These are phyloP conservation scores for Vireo griseus DNA, from an alignment of 2,797 vertebrate genomes.

Conservation along the genomic window DNA sequence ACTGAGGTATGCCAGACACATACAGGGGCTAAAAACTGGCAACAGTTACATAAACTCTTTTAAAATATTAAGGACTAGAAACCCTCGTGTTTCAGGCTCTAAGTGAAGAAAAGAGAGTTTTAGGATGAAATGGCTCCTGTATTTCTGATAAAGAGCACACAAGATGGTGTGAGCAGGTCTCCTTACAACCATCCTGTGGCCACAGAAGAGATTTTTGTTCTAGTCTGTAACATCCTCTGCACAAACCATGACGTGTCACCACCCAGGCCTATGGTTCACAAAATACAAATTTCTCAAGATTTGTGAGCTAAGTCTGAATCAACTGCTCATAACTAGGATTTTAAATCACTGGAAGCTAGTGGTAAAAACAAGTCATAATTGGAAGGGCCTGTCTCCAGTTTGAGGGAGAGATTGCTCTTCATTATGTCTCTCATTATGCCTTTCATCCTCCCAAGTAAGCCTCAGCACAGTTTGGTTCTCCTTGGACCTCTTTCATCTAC, in stretches of 20 bases:
- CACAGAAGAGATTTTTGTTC: neutral
- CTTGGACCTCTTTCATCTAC: conserved; percentile 57
- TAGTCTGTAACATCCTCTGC: neutral
- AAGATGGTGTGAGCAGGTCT: neutral
- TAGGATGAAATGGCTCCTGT: neutral
- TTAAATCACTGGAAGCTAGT: neutral
- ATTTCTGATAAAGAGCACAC: neutral
- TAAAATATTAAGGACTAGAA: conserved; percentile 4
- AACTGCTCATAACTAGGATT: neutral
- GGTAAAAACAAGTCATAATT: conserved; percentile 31
- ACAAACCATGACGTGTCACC: neutral
- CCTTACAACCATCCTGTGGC: neutral
- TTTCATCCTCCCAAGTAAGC: conserved; percentile 54
- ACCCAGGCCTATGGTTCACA: neutral
- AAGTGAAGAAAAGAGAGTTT: neutral
- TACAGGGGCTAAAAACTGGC: neutral
- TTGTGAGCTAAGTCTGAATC: neutral
- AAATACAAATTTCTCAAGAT: neutral
- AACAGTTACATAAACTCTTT: neutral
- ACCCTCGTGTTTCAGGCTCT: neutral
- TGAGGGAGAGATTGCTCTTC: conserved; percentile 16
- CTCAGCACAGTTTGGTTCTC: conserved; percentile 41
- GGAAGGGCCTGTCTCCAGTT: conserved; percentile 18
- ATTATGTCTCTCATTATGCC: conserved; percentile 46
- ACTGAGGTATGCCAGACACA: neutral